A percentile compares a stretch with the other conserved stretches of the same genome.
Conservation (phyloP, 2,113 vertebrate species). For the Colinus virginianus region DNA sequence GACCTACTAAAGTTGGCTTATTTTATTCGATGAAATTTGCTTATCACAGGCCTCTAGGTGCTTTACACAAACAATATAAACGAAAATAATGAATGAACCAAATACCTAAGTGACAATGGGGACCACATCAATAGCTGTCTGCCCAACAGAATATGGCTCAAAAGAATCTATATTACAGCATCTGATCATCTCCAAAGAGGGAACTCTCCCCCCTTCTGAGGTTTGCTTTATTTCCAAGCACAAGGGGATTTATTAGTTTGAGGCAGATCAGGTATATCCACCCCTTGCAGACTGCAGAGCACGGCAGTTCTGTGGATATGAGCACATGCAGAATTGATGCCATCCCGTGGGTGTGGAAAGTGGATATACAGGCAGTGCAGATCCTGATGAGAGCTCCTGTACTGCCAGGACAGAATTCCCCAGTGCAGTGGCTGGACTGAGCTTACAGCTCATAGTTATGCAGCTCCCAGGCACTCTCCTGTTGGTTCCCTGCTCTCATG, state of each 20-base stretch:
- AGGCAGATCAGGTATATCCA: slow-evolving; percentile 8
- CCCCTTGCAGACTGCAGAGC: slow-evolving; percentile 39
- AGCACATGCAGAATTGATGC: not conserved
- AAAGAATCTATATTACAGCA: slow-evolving; percentile 38
- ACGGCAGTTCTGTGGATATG: not conserved
- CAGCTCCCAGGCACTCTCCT: not conserved
- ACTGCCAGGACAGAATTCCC: not conserved
- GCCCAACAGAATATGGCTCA: slow-evolving; percentile 13
- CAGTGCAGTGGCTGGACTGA: accelerated
- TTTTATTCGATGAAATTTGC: slow-evolving; percentile 66
- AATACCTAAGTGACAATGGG: slow-evolving; percentile 66
- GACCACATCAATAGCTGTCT: slow-evolving; percentile 66
- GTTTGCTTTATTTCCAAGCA: slow-evolving; percentile 36
- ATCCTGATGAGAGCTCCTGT: not conserved
- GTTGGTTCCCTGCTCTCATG: not conserved
- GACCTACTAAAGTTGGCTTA: slow-evolving; percentile 70
- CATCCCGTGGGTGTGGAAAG: not conserved
- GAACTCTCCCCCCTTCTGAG: slow-evolving; percentile 3
- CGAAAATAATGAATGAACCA: slow-evolving; percentile 70
- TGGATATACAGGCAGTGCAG: not conserved
- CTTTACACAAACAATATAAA: slow-evolving; percentile 71
- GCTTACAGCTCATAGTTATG: not conserved
- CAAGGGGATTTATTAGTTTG: slow-evolving; percentile 60
- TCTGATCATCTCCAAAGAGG: slow-evolving; percentile 36
- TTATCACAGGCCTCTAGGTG: slow-evolving; percentile 70